These are phyloP conservation scores for Halcyon badia DNA, from an alignment of 2,797 vertebrate genomes.

Conservation along the genomic window DNA sequence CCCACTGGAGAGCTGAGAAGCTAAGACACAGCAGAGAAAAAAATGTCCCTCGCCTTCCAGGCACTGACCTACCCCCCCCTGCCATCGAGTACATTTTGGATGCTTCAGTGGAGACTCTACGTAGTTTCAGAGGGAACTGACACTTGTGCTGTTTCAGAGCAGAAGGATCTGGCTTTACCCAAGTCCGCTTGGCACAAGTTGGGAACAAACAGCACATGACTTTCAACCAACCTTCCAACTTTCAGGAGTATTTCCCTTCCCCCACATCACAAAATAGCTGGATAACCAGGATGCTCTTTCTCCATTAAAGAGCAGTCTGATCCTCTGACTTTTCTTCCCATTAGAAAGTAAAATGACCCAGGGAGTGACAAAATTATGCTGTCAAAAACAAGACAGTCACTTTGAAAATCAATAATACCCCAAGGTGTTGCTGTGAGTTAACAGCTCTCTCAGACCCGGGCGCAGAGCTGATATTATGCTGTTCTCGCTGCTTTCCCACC, in stretches of 20 bases:
- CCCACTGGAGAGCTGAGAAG: background rate
- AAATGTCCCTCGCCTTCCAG: background rate
- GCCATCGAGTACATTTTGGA: background rate
- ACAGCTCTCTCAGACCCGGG: background rate
- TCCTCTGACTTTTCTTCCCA: conserved; percentile 15
- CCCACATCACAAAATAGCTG: background rate
- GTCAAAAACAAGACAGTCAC: conserved; percentile 48
- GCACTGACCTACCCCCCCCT: background rate
- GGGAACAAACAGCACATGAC: background rate
- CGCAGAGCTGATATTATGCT: background rate
- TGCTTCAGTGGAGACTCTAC: background rate
- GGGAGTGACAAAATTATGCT: conserved; percentile 51
- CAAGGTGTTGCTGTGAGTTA: conserved; percentile 47
- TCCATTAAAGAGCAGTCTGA: background rate
- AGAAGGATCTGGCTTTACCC: background rate
- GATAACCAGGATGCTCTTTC: background rate
- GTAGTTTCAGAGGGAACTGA: background rate
- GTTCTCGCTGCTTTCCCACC: background rate
- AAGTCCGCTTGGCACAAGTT: background rate
- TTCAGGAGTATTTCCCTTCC: fast-evolving
- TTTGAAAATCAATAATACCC: conserved; percentile 64
- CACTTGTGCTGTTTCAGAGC: background rate
- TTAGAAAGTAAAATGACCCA: conserved; percentile 61
- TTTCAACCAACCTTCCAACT: background rate
- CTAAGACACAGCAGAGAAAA: background rate